A percentile compares a stretch with the other conserved stretches of the same genome.
These are phyloP conservation scores for Acrossocheilus wenchowensis DNA, from an alignment of 2,797 vertebrate genomes.

Conservation along the genomic window DNA sequence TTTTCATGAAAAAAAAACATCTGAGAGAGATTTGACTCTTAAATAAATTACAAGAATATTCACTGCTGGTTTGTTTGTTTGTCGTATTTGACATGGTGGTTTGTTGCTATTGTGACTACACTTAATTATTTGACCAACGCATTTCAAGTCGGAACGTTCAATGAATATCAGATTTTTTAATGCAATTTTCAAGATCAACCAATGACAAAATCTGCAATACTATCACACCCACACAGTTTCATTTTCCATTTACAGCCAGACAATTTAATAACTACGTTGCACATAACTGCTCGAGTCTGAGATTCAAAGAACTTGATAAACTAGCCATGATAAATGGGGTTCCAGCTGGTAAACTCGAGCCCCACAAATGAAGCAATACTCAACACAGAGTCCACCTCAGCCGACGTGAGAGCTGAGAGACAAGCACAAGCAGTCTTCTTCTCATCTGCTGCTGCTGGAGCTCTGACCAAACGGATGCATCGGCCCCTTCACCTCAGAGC, in stretches of 20 bases:
- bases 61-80: not conserved
- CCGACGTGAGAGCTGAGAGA: not conserved
- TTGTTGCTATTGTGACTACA: not conserved
- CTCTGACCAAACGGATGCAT: conserved; percentile 59
- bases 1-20: not conserved
- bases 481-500: conserved; percentile 66
- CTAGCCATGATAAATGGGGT: not conserved
- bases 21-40: not conserved
- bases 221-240: not conserved
- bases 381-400: not conserved
- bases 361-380: not conserved
- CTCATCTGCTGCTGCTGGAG: conserved; percentile 52
- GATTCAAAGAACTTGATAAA: not conserved
- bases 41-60: not conserved
- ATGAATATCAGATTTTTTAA: not conserved
- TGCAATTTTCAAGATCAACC: not conserved
- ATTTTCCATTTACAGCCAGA: not conserved
- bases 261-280: not conserved
- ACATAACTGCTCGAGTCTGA: not conserved
- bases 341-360: not conserved
- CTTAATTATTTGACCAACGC: not conserved
- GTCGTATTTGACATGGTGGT: not conserved
- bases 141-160: not conserved
- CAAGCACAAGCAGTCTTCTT: conserved; percentile 5
- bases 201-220: not conserved